Evolutionary conservation across 2,113 vertebrate genomes (phyloP).

Genomic region (Danio rerio): GRCz12tu NC_133180.1:22297501-22298000

Average conservation of each 20-base stretch:
- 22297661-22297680: not conserved
- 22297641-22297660: constrained; percentile 1
- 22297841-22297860: too few relatives aligned
- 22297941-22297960: too few relatives aligned
- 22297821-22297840: too few relatives aligned
- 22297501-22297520: constrained; percentile 18
- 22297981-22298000: too few relatives aligned
- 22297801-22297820: too few relatives aligned
- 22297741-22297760: not conserved
- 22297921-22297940: too few relatives aligned
- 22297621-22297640: not conserved
- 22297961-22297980: too few relatives aligned
- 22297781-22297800: not conserved
- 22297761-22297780: not conserved
- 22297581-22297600: not conserved
- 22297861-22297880: too few relatives aligned
- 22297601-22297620: not conserved
- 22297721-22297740: not conserved
- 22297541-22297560: constrained; percentile 11
- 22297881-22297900: too few relatives aligned
- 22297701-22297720: too few relatives aligned
- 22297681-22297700: not conserved
- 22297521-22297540: constrained; percentile 20
- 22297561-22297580: not conserved
- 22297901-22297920: too few relatives aligned